Base-by-base conservation (phyloP, 2,113 vertebrate species). In the Pluvianellus socialis region DNA sequence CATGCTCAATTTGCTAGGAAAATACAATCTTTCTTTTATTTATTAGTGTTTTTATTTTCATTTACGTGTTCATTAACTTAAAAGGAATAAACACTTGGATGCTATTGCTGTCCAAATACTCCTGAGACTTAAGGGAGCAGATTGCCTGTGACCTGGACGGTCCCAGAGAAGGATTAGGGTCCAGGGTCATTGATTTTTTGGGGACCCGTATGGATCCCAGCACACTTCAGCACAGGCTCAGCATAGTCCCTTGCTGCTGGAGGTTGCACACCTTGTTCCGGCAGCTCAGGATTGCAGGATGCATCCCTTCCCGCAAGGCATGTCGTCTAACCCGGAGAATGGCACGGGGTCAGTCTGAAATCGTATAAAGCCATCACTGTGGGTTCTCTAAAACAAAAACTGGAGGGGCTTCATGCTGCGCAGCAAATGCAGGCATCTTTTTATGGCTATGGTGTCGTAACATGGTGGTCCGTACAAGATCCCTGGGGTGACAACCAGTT, bases 1-100 rank as follows among this genome's bases (percentile, higher is more conserved):
- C 75, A 66, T 38, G 82, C 82, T 79, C 17, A 1, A 82, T 93
- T 94, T 92, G 59, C 88, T 66, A 44, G 55, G 79, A 83, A 96
- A 96, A 97, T 65, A 68, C 56, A 15, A 50, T 91, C 80, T 92
- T 50, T 62, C 83, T 92, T 77, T 59, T 59, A 62, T 86, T 91
- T 94, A 91, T 91, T 79, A 59, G 45, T 8, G 59, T 1, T 33
- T 87, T 74, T 23, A 56, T 8, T 5, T 55, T 88, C 14, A 16
- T 58, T 92, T 95, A 49, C 3, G 2, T 10, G 50, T 56, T 86
- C 68, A 27, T 74, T 84, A 63, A 44, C 21, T 71, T 38, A 21
- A 74, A 77, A 94, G 56, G 72, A 67, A 71, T 26, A 83, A 84
- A 71, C 50, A 28, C 63, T 83, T 7, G 38, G 63, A 55, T 55